phyloP scores from a whole-genome alignment of 2,113 vertebrate genomes.

The Calonectris borealis region DNA sequence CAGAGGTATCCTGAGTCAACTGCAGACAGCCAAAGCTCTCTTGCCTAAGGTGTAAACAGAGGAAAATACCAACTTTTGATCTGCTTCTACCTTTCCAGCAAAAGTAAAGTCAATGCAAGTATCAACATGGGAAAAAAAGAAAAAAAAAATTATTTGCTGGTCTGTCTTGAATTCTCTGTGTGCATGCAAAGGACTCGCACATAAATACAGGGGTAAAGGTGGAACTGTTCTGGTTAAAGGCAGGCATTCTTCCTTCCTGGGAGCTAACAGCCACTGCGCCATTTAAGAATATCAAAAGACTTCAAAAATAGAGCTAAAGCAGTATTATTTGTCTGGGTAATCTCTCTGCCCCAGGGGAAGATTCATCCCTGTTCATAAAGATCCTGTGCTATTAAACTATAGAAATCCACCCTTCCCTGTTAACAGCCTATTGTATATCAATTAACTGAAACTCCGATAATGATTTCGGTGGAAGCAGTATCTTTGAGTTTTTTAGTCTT shows the following conservation, averaged over 20 bases:
- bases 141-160: neutral
- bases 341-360: neutral
- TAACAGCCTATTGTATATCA: neutral
- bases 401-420: neutral
- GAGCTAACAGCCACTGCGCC: neutral
- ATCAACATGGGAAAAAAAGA: neutral
- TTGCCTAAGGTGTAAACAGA: slow-evolving; percentile 33
- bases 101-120: neutral
- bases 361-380: neutral
- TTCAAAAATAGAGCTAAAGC: neutral
- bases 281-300: neutral
- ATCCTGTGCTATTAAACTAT: neutral
- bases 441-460: neutral
- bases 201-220: neutral
- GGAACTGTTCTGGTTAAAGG: neutral
- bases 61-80: slow-evolving; percentile 4
- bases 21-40: neutral
- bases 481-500: neutral
- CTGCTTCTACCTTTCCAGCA: neutral
- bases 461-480: neutral
- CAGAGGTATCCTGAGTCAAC: neutral
- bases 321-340: neutral
- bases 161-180: neutral
- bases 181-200: neutral
- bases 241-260: neutral